Percentiles rank a stretch among this genome's conserved stretches.
phyloP scores from a whole-genome alignment of 2,797 vertebrate species.

The Myoxocephalus aenaeus region DNA sequence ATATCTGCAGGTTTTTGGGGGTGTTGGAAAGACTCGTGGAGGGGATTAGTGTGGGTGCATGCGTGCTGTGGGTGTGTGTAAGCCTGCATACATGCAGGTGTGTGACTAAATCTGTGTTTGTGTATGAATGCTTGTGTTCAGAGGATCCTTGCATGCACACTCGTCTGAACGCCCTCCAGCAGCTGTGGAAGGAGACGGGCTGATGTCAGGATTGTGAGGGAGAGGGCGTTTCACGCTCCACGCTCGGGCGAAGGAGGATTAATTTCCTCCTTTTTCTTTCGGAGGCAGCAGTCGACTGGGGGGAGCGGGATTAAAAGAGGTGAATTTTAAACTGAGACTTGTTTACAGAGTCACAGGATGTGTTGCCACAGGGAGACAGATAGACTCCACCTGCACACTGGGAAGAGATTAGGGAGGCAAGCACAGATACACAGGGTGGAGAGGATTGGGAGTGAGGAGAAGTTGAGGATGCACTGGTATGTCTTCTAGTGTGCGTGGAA shows the following conservation, averaged over 20 bases:
- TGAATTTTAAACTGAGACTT: constrained; percentile 79
- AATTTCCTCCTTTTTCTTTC: constrained; percentile 62
- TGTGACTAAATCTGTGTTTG: constrained; percentile 78
- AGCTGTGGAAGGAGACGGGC: constrained; percentile 71
- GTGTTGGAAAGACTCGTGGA: constrained; percentile 59
- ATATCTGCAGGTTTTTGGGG: constrained; percentile 65
- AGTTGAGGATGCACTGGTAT: constrained; percentile 34
- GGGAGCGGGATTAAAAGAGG: constrained; percentile 74
- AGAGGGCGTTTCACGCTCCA: constrained; percentile 56
- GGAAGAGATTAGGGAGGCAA: constrained; percentile 70
- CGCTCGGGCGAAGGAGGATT: constrained; percentile 74
- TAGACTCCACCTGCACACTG: constrained; percentile 72
- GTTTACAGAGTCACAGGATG: constrained; percentile 77
- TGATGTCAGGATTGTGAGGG: constrained; percentile 75
- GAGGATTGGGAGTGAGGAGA: constrained; percentile 31
- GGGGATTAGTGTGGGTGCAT: constrained; percentile 71
- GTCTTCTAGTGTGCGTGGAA: constrained; percentile 1
- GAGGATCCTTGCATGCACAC: constrained; percentile 68
- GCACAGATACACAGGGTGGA: constrained; percentile 52
- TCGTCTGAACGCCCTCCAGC: constrained; percentile 73
- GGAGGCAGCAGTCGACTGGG: constrained; percentile 49
- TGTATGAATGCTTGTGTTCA: constrained; percentile 61
- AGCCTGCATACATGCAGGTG: constrained; percentile 76
- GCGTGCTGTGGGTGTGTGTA: constrained; percentile 60
- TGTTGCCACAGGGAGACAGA: constrained; percentile 70